A percentile compares a stretch with the other conserved stretches of the same genome.
Conservation (phyloP, 2,888 invertebrate genomes). For the Diloba caeruleocephala region DNA sequence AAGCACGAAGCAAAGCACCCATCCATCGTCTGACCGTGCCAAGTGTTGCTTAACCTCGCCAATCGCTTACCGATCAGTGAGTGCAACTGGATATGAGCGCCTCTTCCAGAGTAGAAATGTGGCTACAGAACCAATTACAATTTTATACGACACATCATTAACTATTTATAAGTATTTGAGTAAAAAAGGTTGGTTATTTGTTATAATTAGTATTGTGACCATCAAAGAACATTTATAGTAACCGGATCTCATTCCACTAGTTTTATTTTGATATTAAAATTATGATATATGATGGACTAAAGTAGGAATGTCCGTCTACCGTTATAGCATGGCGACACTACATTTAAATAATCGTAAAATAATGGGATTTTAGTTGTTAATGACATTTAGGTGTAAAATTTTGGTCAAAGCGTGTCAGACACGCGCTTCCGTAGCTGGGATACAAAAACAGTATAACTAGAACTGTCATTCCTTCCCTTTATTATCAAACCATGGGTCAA, state of each 20-base stretch:
- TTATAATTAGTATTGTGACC: slow-evolving; percentile 76
- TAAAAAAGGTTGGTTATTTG: slow-evolving; percentile 74
- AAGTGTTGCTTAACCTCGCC: too few species aligned
- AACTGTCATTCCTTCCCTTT: too few species aligned
- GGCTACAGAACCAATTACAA: slow-evolving; percentile 31
- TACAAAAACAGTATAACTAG: too few species aligned
- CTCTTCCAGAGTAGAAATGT: background rate
- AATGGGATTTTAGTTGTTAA: slow-evolving; percentile 36
- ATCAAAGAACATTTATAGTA: slow-evolving; percentile 71
- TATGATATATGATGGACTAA: slow-evolving; percentile 58
- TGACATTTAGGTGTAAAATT: too few species aligned
- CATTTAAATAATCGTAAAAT: slow-evolving; percentile 30
- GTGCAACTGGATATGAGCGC: too few species aligned
- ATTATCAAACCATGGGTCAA: too few species aligned
- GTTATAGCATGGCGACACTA: slow-evolving; percentile 30
- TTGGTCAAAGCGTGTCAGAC: too few species aligned
- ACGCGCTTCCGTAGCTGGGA: too few species aligned
- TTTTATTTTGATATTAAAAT: slow-evolving; percentile 63
- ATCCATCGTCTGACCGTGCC: too few species aligned
- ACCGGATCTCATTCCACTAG: slow-evolving; percentile 61
- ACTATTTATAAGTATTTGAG: slow-evolving; percentile 57
- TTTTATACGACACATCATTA: background rate
- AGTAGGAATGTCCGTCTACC: slow-evolving; percentile 47
- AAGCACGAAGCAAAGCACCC: too few species aligned
- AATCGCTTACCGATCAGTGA: too few species aligned